phyloP scores from a whole-genome alignment of 2,888 invertebrate genomes.

The Drosophila recens region DNA sequence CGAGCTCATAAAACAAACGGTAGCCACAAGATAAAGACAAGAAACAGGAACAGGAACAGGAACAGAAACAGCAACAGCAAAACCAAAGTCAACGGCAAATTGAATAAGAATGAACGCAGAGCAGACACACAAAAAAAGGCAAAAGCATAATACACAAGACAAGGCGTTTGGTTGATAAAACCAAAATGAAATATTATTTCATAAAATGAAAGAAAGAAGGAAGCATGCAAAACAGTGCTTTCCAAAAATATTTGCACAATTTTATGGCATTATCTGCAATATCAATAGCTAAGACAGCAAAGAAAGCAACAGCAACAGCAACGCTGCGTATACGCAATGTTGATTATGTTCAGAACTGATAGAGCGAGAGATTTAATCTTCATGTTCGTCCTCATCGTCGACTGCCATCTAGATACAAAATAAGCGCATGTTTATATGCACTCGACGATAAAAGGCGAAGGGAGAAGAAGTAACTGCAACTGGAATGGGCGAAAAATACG shows the following conservation, averaged over 20 bases:
- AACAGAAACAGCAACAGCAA: not conserved
- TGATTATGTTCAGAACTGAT: slow-evolving; percentile 50
- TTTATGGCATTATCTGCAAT: slow-evolving; percentile 69
- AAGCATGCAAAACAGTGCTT: slow-evolving; percentile 49
- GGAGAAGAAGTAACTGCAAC: slow-evolving; percentile 38
- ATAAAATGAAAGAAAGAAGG: slow-evolving; percentile 20
- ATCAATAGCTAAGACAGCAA: slow-evolving; percentile 48
- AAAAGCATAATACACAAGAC: slow-evolving; percentile 16
- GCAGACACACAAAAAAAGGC: not conserved
- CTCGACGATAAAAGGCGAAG: slow-evolving; percentile 7
- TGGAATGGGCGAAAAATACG: slow-evolving; percentile 1
- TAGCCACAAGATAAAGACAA: slow-evolving; percentile 38
- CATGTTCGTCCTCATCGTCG: not conserved
- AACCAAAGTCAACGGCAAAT: slow-evolving; percentile 44
- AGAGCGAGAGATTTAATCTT: slow-evolving; percentile 11
- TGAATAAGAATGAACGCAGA: slow-evolving; percentile 41
- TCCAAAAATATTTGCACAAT: slow-evolving; percentile 64
- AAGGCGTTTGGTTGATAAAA: slow-evolving; percentile 44
- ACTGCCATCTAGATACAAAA: slow-evolving; percentile 64
- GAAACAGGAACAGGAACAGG: slow-evolving; percentile 46
- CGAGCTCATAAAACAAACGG: slow-evolving; percentile 47
- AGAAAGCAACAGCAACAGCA: slow-evolving; percentile 4
- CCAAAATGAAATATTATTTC: slow-evolving; percentile 52
- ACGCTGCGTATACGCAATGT: slow-evolving; percentile 71
- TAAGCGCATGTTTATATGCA: slow-evolving; percentile 70